Conservation (phyloP, 2,888 invertebrate genomes). For the Elgonia sp. region DNA sequence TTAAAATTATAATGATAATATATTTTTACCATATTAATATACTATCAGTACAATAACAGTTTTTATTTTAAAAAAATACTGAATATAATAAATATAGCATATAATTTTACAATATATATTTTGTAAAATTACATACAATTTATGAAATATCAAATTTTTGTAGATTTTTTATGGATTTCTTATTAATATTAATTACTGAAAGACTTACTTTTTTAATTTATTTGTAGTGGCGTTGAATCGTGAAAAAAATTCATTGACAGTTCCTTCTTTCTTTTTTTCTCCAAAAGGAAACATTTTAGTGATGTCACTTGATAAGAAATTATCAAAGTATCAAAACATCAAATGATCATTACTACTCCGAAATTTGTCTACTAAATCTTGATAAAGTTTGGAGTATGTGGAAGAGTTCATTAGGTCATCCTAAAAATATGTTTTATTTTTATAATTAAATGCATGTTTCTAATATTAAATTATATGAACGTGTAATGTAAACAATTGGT, state of each 20-base stretch:
- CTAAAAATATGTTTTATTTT: constrained; percentile 18
- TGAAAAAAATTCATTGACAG: constrained; percentile 88
- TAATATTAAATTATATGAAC: too few species aligned
- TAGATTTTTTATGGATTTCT: neutral
- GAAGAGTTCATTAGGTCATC: constrained; percentile 46
- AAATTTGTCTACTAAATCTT: constrained; percentile 49
- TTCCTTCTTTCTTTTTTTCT: constrained; percentile 58
- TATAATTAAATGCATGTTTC: too few species aligned
- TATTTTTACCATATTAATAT: too few species aligned
- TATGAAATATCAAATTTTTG: too few species aligned
- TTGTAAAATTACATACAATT: too few species aligned
- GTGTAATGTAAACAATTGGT: neutral
- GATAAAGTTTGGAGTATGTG: constrained; percentile 53
- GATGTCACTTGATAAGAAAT: constrained; percentile 61
- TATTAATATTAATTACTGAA: neutral
- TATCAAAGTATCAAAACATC: constrained; percentile 69
- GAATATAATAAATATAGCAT: neutral
- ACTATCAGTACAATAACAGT: too few species aligned
- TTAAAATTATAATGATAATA: too few species aligned
- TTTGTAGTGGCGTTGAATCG: constrained; percentile 91
- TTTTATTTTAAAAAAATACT: too few species aligned
- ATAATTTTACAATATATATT: neutral
- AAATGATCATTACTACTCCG: constrained; percentile 48
- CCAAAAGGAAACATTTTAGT: constrained; percentile 68
- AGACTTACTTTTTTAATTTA: constrained; percentile 92